Evolutionary conservation across 2,797 vertebrate species (phyloP).

Genomic region (Poeciliopsis presidionis): DNA sequence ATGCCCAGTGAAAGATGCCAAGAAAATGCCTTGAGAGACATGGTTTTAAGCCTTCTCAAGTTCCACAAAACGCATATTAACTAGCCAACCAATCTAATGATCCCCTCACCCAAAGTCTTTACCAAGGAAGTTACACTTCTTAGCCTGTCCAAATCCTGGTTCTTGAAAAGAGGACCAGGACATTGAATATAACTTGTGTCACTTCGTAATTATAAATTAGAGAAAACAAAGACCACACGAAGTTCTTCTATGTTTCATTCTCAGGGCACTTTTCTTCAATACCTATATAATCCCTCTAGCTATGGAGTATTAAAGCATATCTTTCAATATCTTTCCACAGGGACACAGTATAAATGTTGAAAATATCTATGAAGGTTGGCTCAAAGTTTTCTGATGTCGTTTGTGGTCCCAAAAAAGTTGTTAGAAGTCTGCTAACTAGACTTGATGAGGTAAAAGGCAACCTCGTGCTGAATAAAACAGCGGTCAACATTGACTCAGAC

Average conservation of each 20-base stretch:
- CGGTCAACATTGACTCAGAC: not conserved
- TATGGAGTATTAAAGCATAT: not conserved
- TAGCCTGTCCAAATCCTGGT: not conserved
- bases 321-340: not conserved
- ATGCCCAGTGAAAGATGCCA: too few relatives aligned
- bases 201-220: not conserved
- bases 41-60: not conserved
- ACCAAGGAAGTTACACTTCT: not conserved
- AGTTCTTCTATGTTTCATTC: not conserved
- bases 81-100: not conserved
- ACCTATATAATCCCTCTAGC: not conserved
- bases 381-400: not conserved
- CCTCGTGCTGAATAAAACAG: not conserved
- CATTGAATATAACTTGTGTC: not conserved
- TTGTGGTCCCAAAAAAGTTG: not conserved
- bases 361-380: not conserved
- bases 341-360: too few relatives aligned
- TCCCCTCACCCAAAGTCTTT: not conserved
- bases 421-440: not conserved
- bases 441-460: not conserved
- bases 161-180: not conserved
- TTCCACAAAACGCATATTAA: not conserved
- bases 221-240: not conserved
- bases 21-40: not conserved
- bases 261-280: not conserved